Evolutionary conservation across 2,113 vertebrate genomes (phyloP).

Genomic region (Corythornis madagascariensis): DNA sequence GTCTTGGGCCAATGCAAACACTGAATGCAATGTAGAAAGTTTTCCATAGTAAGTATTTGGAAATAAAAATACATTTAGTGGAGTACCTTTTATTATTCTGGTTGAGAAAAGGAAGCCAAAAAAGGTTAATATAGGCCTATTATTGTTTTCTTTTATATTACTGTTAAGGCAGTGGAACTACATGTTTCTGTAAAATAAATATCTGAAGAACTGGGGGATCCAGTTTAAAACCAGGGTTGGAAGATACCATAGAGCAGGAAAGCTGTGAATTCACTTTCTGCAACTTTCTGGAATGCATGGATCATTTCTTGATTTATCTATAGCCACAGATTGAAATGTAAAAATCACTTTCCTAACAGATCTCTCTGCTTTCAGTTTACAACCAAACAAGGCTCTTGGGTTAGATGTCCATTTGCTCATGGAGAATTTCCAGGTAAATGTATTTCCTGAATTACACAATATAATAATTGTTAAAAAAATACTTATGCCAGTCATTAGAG

Average conservation of each 20-base stretch:
- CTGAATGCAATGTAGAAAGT: background rate
- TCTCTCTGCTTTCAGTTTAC: conserved; percentile 78
- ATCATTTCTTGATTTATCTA: background rate
- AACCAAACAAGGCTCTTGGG: conserved; percentile 72
- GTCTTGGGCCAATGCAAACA: background rate
- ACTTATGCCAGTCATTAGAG: background rate
- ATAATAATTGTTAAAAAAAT: background rate
- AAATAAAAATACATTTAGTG: background rate
- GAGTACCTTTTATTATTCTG: background rate
- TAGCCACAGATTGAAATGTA: background rate
- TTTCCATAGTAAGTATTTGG: background rate
- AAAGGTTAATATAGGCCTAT: background rate
- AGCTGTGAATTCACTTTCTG: background rate
- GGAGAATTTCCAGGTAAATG: conserved; percentile 78
- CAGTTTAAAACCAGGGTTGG: background rate
- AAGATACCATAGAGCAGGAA: background rate
- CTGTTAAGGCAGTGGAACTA: background rate
- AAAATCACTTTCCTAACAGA: background rate
- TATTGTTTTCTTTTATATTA: background rate
- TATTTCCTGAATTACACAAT: background rate
- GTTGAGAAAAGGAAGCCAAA: background rate
- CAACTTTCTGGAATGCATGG: background rate
- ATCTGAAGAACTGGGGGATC: background rate
- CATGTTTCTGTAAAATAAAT: background rate
- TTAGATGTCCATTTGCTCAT: conserved; percentile 82